phyloP scores from a whole-genome alignment of 2,113 vertebrate species.

The Brachyhypopomus gauderio region DNA sequence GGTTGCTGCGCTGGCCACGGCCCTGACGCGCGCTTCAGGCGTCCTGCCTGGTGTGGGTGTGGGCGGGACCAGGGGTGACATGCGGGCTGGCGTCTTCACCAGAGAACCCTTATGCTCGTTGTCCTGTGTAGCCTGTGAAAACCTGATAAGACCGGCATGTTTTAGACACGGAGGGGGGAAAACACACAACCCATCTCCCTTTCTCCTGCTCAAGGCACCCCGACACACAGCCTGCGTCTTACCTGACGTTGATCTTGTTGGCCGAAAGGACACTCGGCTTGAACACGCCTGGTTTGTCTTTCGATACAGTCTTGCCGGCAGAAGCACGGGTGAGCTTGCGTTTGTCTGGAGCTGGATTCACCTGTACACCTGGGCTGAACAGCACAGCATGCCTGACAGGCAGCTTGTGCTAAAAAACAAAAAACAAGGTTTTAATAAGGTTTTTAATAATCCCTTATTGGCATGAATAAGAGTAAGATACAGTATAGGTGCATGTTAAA shows the following conservation, averaged over 20 bases:
- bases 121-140: constrained; percentile 84
- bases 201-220: no score
- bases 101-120: constrained; percentile 86
- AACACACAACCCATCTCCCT: no score
- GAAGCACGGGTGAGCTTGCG: constrained; percentile 57
- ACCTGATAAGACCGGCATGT: constrained; percentile 69
- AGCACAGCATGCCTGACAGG: constrained; percentile 50
- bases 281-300: constrained; percentile 64
- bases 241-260: constrained; percentile 91
- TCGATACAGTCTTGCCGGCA: constrained; percentile 57
- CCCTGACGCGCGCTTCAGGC: constrained; percentile 55
- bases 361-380: constrained; percentile 76
- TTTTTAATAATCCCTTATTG: no score
- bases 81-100: constrained; percentile 87
- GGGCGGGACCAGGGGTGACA: constrained; percentile 69
- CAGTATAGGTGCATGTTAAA: no score
- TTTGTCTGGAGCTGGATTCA: constrained; percentile 52
- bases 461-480: background rate
- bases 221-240: constrained; percentile 39
- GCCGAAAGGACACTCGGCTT: constrained; percentile 76
- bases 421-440: background rate
- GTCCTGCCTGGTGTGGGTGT: constrained; percentile 60
- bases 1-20: constrained; percentile 54
- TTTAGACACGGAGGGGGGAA: no score
- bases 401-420: constrained; percentile 61